phyloP scores from a whole-genome alignment of 2,113 vertebrate species.

The Corydoras maculifer region DNA sequence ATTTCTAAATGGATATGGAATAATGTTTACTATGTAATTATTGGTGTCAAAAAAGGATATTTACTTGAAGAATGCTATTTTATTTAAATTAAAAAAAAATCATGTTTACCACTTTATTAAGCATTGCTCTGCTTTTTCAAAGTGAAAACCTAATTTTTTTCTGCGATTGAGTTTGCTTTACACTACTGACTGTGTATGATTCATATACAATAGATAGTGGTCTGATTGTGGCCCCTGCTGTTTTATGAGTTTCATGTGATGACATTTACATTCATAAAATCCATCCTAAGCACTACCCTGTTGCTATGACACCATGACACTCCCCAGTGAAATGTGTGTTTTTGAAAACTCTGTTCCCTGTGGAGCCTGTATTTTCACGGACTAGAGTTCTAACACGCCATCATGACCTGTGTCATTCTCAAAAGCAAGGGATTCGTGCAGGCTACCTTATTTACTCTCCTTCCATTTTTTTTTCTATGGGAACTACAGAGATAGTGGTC shows the following conservation, averaged over 20 bases:
- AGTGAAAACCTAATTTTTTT: not conserved
- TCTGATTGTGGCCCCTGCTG: constrained; percentile 21
- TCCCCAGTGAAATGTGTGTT: constrained; percentile 25
- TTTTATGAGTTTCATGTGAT: constrained; percentile 22
- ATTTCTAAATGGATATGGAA: too few relatives aligned
- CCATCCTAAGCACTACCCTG: constrained; percentile 32
- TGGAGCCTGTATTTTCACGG: constrained; percentile 27
- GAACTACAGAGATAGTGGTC: constrained; percentile 72
- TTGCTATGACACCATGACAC: constrained; percentile 39
- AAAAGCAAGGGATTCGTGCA: constrained; percentile 53
- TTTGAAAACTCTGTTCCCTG: constrained; percentile 36
- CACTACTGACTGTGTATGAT: not conserved
- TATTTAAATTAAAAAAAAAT: too few relatives aligned
- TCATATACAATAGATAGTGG: constrained; percentile 3
- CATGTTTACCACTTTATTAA: too few relatives aligned
- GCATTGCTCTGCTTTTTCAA: not conserved
- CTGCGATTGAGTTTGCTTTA: not conserved
- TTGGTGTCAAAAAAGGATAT: too few relatives aligned
- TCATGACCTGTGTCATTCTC: constrained; percentile 55
- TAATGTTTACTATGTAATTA: too few relatives aligned
- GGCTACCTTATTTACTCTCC: constrained; percentile 44
- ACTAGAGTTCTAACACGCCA: constrained; percentile 51
- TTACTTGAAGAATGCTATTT: too few relatives aligned
- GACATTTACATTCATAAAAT: constrained; percentile 24
- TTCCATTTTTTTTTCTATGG: constrained; percentile 63